Evolutionary conservation across 2,113 vertebrate genomes (phyloP), one percentile per base, ranked within the genome.

Genomic region (Siniperca knerii): DNA sequence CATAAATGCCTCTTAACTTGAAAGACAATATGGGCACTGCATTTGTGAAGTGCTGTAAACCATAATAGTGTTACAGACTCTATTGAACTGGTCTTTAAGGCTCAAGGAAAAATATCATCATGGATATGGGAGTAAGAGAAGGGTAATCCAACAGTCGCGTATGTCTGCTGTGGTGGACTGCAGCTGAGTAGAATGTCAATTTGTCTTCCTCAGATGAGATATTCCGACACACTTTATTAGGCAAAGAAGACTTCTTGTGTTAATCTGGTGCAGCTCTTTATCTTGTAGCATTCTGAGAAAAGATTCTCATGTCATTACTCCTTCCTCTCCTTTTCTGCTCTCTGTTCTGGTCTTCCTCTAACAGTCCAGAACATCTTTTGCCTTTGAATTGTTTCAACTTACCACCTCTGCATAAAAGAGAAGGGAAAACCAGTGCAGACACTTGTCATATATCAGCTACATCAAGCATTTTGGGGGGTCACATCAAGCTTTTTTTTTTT

Each of bases 191-290:
- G 62, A 77, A 69, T 70, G 60, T 71, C 44, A 65, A 44, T 70
- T 80, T 74, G 62, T 57, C 57, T n/a, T 77, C 57, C 29, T 68
- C 18, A 42, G 69, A 86, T 81, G 72, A 74, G 25, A 83, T 25
- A 79, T 71, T 70, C 89, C 0, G 8, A n/a, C 67, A 78, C 25
- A 69, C 61, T 44, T 72, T 75, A 77, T 83, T 70, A 60, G 57
- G 42, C 72, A 48, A 71, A 67, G 44, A 66, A 23, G 58, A 77
- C 57, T 82, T 6, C 5, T 52, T 73, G 46, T 82, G 76, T 83
- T 83, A 71, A 86, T 83, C 46, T 80, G 37, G 8, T 25, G 58
- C 15, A 74, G 52, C 48, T 74, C n/a, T 80, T 76, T 84, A 71
- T 78, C 64, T 74, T 33, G n/a, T n/a, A 62, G 48, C 15, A 33